These are phyloP conservation scores for Pseudoatta argentina DNA, from an alignment of 1,140 invertebrate species.

Conservation along the genomic window DNA sequence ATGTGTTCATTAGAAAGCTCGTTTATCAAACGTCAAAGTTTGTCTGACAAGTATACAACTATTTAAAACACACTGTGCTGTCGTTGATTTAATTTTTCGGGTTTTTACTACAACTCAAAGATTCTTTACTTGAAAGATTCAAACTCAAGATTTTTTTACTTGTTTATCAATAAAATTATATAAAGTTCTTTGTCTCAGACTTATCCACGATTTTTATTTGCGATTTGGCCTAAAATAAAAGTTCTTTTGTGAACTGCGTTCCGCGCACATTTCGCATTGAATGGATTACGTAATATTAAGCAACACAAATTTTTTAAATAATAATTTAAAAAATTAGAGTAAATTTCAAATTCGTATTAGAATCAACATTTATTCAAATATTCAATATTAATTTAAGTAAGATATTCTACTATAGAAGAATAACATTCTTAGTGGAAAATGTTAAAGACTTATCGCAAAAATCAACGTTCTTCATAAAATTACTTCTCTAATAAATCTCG, in stretches of 20 bases:
- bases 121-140: too few relatives aligned
- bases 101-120: slow-evolving; percentile 10
- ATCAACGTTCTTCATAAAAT: background rate
- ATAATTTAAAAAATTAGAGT: background rate
- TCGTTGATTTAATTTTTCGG: slow-evolving; percentile 51
- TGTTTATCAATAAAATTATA: slow-evolving; percentile 62
- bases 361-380: background rate
- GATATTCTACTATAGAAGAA: background rate
- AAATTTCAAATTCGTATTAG: background rate
- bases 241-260: slow-evolving; percentile 60
- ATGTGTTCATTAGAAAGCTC: slow-evolving; percentile 35
- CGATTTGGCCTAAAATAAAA: slow-evolving; percentile 52
- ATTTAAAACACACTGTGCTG: slow-evolving; percentile 80
- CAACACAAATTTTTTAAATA: background rate
- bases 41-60: slow-evolving; percentile 65
- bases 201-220: slow-evolving; percentile 6
- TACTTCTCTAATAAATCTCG: slow-evolving; percentile 3
- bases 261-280: slow-evolving; percentile 48
- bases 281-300: slow-evolving; percentile 32
- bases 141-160: slow-evolving; percentile 57
- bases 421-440: background rate
- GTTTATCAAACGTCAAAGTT: slow-evolving; percentile 21
- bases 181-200: slow-evolving; percentile 52
- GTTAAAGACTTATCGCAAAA: background rate
- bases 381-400: background rate